Evolutionary conservation across 2,113 vertebrate genomes (phyloP), one percentile per base, ranked within the genome.

Genomic region (Sinocyclocheilus anshuiensis): DNA sequence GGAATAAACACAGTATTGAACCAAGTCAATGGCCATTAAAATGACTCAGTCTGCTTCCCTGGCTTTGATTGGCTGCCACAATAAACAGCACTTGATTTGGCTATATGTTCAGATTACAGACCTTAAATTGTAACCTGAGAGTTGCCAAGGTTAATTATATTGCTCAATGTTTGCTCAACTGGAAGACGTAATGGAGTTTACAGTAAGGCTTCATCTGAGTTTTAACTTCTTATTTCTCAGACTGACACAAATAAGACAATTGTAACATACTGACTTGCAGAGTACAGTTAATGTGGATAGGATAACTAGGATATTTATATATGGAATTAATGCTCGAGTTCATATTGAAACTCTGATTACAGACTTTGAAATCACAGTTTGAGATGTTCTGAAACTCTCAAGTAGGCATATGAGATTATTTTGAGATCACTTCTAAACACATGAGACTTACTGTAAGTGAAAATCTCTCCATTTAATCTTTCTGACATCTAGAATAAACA

Each of bases 1-100:
- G 82, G 81, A 89, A 87, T 74, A 90, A 91, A 90, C 85, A 84
- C 26, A 61, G 24, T 83, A 86, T 83, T 65, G 80, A 84, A 79
- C 91, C 87, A 53, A 86, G 57, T 90, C 86, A 88, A n/a, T 88
- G 88, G 83, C 90, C 90, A 91, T 92, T 92, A 88, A 89, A 86
- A 69, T 89, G 90, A 89, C 92, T 92, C 91, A 88, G 87, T 83
- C 69, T 85, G 82, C 74, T 84, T 86, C 87, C 86, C 90, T 89
- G 90, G 77, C 77, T 91, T 72, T 87, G 87, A 92, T 89, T 87
- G 80, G 36, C 74, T 87, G 11, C 67, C 84, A 87, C 24, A 77
- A 88, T 91, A 89, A 78, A 79, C 80, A 76, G 65, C 84, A 57
- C 59, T 82, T 48, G 80, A 75, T 74, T 84, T 48, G 59, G 10